Evolutionary conservation across 2,888 invertebrate species (phyloP).

Genomic region (Listrodromus nycthemerus): DNA sequence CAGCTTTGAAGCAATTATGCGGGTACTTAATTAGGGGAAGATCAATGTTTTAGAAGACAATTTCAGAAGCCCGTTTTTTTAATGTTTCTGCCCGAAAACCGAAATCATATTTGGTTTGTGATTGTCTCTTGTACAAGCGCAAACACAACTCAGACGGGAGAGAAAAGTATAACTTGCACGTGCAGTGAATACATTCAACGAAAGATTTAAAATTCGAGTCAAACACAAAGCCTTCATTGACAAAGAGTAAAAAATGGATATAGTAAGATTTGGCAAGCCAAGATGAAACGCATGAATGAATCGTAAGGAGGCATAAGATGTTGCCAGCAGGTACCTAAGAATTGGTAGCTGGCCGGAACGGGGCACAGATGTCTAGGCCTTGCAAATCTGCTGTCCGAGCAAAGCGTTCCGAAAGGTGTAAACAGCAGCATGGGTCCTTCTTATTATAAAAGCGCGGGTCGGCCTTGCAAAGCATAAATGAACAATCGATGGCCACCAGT

Average conservation of each 20-base stretch:
- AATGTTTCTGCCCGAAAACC: too few relatives aligned
- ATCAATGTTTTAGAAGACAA: too few relatives aligned
- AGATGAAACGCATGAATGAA: background rate
- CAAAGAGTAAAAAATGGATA: background rate
- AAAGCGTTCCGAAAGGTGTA: conserved; percentile 38
- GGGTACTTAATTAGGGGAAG: too few relatives aligned
- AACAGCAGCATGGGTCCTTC: background rate
- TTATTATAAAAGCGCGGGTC: conserved; percentile 51
- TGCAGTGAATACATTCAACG: too few relatives aligned
- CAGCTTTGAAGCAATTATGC: too few relatives aligned
- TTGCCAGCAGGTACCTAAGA: background rate
- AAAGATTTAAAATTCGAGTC: background rate
- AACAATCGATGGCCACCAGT: conserved; percentile 56
- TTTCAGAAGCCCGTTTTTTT: too few relatives aligned
- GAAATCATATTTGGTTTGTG: too few relatives aligned
- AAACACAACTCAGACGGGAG: too few relatives aligned
- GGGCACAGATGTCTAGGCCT: background rate
- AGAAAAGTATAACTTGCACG: too few relatives aligned
- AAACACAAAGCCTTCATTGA: background rate
- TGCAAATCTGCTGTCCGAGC: conserved; percentile 4
- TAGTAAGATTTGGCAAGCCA: background rate
- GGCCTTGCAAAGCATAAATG: background rate
- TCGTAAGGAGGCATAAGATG: background rate
- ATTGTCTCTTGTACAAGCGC: too few relatives aligned
- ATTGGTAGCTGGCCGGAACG: conserved; percentile 17